Base-by-base conservation (phyloP, 1,140 invertebrate species). In the Epicauta chinensis region DNA sequence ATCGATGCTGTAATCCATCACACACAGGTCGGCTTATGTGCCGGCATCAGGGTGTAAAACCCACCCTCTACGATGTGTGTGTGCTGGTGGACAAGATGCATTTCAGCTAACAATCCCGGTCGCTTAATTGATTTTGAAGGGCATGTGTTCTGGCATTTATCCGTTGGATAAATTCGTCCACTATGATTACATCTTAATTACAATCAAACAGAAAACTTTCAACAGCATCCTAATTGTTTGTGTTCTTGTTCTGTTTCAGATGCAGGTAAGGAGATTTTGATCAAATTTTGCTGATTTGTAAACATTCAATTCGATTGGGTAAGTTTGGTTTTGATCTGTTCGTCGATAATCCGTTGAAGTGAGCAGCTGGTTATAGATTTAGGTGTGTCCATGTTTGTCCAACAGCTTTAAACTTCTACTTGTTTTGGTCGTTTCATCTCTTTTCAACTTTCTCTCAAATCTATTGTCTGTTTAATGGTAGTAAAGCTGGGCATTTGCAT, bases 1-100 rank as follows among this genome's bases (percentile, higher is more conserved):
- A 69, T 69, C 65, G 67, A 69, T 69, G 62, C 56, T 57, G 64
- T 69, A 69, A 69, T 69, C 67, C 64, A 69, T 69, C 67, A 69
- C 62, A 23, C 23, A 63, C 59, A 64, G 65, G 62, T 63, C 59
- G 62, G 60, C 56, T 58, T 63, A 61, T 16, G 56, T 56, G 43
- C 41, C n/a, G 30, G 35, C 23, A 23, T 23, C 23, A 23, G 46
- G 29, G 23, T 34, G 32, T 36, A 29, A 47, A 29, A 48, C 30
- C 16, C 34, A 38, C 7, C 36, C 42, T 32, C 31, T 7, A 32
- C 6, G 31, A 7, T 36, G n/a, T 36, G 35, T 36, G 4, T 36
- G 35, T 13, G 35, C 3, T 10, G 14, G n/a, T 12, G 14, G 35
- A 36, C 14, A 29, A 43, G 41, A 43, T 43, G 41, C 41, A 43